Percentiles rank a stretch among this genome's conserved stretches.
These are phyloP conservation scores for Plecotus auritus DNA, from an alignment of 2,113 vertebrate species.

Conservation along the genomic window DNA sequence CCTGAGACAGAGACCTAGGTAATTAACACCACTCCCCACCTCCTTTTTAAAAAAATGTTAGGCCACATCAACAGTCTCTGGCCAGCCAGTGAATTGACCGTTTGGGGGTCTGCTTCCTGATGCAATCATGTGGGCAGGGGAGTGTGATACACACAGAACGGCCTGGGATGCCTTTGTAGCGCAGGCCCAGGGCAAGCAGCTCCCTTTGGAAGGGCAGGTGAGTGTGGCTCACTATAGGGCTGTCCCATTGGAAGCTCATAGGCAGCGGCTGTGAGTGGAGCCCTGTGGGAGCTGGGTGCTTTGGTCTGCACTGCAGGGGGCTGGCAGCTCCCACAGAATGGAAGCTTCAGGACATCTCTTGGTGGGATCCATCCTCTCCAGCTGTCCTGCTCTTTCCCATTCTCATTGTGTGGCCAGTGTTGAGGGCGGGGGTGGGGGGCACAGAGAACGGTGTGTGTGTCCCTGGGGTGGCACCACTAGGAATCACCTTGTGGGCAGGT, in stretches of 20 bases:
- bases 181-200: not conserved
- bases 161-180: not conserved
- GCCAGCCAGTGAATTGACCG: not conserved
- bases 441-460: not conserved
- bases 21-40: accelerated
- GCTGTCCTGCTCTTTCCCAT: not conserved
- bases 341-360: not conserved
- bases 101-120: not conserved
- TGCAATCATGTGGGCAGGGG: not conserved
- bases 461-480: not conserved
- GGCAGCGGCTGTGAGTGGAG: not conserved
- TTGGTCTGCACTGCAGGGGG: not conserved
- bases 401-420: not conserved
- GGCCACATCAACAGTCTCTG: not conserved
- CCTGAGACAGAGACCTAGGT: not conserved
- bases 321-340: not conserved
- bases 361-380: not conserved
- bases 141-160: not conserved
- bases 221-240: accelerated
- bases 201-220: not conserved
- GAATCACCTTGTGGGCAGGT: too few species aligned
- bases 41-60: not conserved
- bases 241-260: accelerated
- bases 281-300: not conserved
- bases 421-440: not conserved